Conservation (phyloP, 2,888 invertebrate genomes). For the Opisthograptis luteolata region DNA sequence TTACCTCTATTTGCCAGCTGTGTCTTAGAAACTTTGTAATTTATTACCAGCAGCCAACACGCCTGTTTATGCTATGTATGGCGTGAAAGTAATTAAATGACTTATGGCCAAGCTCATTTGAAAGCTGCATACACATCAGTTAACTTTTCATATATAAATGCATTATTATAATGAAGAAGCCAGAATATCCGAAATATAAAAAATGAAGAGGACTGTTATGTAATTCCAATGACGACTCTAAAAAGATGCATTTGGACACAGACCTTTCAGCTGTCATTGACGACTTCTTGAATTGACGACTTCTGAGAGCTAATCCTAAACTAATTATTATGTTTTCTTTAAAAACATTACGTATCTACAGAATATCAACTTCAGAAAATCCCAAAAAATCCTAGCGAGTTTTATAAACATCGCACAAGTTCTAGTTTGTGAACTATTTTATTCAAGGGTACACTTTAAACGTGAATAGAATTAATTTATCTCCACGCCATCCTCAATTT, state of each 20-base stretch:
- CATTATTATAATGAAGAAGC: too few relatives aligned
- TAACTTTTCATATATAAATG: background rate
- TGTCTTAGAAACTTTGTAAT: slow-evolving; percentile 33
- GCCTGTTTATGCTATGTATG: slow-evolving; percentile 22
- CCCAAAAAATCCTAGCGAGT: background rate
- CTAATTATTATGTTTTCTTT: too few relatives aligned
- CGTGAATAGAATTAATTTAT: slow-evolving; percentile 20
- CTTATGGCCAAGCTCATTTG: slow-evolving; percentile 3
- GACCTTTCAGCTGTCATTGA: too few relatives aligned
- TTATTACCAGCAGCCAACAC: slow-evolving; percentile 25
- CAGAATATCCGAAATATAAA: too few relatives aligned
- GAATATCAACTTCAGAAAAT: too few relatives aligned
- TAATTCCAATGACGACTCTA: too few relatives aligned
- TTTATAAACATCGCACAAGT: background rate
- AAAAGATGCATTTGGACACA: too few relatives aligned
- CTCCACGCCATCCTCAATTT: slow-evolving; percentile 12
- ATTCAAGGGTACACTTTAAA: slow-evolving; percentile 8
- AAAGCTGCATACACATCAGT: background rate
- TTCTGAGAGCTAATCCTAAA: too few relatives aligned
- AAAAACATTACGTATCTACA: too few relatives aligned
- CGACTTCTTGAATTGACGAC: too few relatives aligned
- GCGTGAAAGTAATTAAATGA: slow-evolving; percentile 18
- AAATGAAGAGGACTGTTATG: too few relatives aligned
- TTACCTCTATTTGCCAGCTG: slow-evolving; percentile 7
- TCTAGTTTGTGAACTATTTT: slow-evolving; percentile 2